Conservation (phyloP, 1,140 invertebrate species). For the Meloidogyne hapla region DNA sequence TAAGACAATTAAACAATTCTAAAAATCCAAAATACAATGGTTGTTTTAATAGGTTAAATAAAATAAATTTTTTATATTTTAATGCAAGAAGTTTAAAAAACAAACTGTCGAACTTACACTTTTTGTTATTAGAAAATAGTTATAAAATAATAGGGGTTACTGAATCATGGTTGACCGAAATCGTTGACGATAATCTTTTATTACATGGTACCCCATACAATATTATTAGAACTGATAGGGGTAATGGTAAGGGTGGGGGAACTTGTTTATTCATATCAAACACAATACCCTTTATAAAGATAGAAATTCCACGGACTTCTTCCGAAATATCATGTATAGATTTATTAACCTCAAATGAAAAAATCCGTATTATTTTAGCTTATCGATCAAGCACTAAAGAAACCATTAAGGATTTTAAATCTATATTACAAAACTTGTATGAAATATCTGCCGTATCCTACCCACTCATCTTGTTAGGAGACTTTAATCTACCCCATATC, state of each 20-base stretch:
- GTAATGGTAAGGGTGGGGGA: neutral
- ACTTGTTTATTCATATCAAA: neutral
- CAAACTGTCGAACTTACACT: neutral
- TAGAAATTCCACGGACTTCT: neutral
- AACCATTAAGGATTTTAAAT: neutral
- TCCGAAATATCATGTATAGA: slow-evolving; percentile 4
- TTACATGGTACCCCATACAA: neutral
- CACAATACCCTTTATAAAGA: neutral
- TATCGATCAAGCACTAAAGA: neutral
- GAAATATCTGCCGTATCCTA: neutral
- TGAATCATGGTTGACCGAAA: neutral
- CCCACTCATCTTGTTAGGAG: neutral
- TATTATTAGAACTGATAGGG: slow-evolving; percentile 10
- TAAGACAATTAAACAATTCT: no score
- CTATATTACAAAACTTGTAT: neutral
- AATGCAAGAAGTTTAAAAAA: slow-evolving; percentile 18
- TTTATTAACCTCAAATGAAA: neutral
- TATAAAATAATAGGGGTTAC: neutral
- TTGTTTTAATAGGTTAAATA: no score
- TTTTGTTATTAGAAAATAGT: neutral
- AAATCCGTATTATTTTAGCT: slow-evolving; percentile 9
- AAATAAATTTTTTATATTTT: slow-evolving; percentile 16
- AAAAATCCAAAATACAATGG: no score
- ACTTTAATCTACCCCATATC: neutral
- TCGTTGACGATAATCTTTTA: neutral